Percentiles rank a stretch among this genome's conserved stretches.
Conservation (phyloP, 1,140 invertebrate species). For the Rhopalosiphum padi region DNA sequence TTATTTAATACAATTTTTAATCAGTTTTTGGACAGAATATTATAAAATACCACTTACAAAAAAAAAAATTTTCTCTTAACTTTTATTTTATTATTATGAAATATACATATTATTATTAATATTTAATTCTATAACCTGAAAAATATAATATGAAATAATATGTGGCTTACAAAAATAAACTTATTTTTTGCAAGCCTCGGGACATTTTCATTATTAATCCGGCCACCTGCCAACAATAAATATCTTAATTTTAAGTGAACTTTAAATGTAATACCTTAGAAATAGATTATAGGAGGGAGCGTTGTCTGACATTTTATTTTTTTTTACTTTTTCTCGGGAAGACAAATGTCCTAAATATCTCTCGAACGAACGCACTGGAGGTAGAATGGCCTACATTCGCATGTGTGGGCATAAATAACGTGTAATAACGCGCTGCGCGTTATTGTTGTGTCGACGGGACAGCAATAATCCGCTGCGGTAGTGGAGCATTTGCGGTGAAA, state of each 20-base stretch:
- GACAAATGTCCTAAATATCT: background rate
- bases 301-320: background rate
- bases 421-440: background rate
- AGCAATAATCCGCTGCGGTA: conserved; percentile 12
- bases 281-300: background rate
- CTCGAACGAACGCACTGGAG: background rate
- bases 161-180: background rate
- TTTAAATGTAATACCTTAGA: background rate
- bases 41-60: background rate
- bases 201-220: conserved; percentile 9
- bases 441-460: background rate
- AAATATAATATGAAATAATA: background rate
- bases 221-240: background rate
- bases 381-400: background rate
- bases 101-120: background rate
- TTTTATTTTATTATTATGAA: background rate
- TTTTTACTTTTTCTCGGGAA: background rate
- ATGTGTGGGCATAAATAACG: background rate
- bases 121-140: background rate
- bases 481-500: conserved; percentile 11
- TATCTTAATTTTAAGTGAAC: conserved; percentile 17
- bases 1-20: background rate
- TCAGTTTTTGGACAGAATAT: background rate
- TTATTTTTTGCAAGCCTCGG: background rate
- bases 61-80: background rate